Percentiles rank a stretch among this genome's conserved stretches.
phyloP scores from a whole-genome alignment of 1,140 invertebrate species.

The Drosophila pseudoobscura region DNA sequence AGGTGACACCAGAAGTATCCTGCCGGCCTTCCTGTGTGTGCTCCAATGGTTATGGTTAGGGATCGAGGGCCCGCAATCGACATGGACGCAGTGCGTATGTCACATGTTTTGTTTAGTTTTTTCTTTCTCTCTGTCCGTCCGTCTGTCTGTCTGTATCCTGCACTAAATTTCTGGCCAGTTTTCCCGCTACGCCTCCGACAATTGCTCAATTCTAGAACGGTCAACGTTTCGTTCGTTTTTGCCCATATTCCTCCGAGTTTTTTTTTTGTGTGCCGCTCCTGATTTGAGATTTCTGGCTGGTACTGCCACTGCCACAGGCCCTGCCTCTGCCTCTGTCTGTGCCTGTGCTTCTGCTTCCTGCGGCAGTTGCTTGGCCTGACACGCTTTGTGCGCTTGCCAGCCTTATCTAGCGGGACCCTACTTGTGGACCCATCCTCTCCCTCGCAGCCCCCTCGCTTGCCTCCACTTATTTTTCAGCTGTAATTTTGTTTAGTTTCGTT shows the following conservation, averaged over 20 bases:
- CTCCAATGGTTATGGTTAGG: slow-evolving; percentile 19
- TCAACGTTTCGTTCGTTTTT: slow-evolving; percentile 28
- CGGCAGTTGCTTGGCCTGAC: slow-evolving; percentile 61
- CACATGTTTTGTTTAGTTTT: slow-evolving; percentile 68
- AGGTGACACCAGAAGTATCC: too few species aligned
- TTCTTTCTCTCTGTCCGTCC: neutral
- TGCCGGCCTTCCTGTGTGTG: slow-evolving; percentile 7
- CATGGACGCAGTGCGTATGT: slow-evolving; percentile 72
- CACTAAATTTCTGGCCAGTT: slow-evolving; percentile 64
- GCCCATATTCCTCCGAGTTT: slow-evolving; percentile 12
- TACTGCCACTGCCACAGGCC: slow-evolving; percentile 2
- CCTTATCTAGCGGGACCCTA: slow-evolving; percentile 43
- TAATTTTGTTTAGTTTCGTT: slow-evolving; percentile 79
- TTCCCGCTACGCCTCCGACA: slow-evolving; percentile 47
- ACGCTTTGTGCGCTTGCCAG: slow-evolving; percentile 60
- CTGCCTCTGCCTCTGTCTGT: slow-evolving; percentile 12
- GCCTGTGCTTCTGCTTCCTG: slow-evolving; percentile 49
- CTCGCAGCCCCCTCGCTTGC: neutral
- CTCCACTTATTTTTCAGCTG: slow-evolving; percentile 47
- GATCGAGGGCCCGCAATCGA: slow-evolving; percentile 58
- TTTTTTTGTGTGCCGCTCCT: slow-evolving; percentile 9
- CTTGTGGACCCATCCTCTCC: too few species aligned
- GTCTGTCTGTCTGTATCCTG: slow-evolving; percentile 28
- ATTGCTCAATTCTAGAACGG: slow-evolving; percentile 75
- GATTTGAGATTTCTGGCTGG: slow-evolving; percentile 7